Evolutionary conservation across 2,888 invertebrate genomes (phyloP), one percentile per base, ranked within the genome.

Genomic region (Psylliodes chrysocephalus): DNA sequence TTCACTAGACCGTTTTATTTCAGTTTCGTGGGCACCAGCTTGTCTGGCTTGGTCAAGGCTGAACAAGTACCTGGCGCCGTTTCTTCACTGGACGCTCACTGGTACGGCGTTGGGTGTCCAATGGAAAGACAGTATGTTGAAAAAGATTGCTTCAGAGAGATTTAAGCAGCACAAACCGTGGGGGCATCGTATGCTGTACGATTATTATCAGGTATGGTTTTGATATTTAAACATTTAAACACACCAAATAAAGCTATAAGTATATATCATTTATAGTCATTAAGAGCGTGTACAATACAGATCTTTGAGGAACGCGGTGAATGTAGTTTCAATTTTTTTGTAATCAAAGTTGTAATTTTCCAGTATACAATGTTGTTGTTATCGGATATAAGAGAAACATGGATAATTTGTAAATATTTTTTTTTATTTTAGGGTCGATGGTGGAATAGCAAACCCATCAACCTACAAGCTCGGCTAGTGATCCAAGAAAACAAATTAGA

Each of bases 1-100:
- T n/a, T n/a, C n/a, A n/a, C n/a, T n/a, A n/a, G n/a, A n/a, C n/a
- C n/a, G n/a, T n/a, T n/a, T n/a, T n/a, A n/a, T n/a, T 75, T 38
- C 56, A 90, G 90, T 90, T 38, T 86, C 87, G 1, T 90, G 90
- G 89, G 90, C 90, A 22, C 90, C 90, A 1, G 89, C 89, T 6
- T 88, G 88, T 64, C 81, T 90, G 63, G 86, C 88, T 74, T 89
- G 90, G 89, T 88, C 89, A 38, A 86, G 88, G 76, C 81, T 90
- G 60, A 87, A 86, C 6, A 89, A 89, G 67, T 85, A 88, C 69
- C 82, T 90, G 71, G 85, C 88, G 1, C 90, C 90, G 10, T 90
- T 90, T 84, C 80, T 91, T 64, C 87, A 88, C 68, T 89, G 89
- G 87, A 82, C 83, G 12, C 71, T 83, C 51, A 82, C 83, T 17